Evolutionary conservation across 1,140 invertebrate species (phyloP).

Genomic region (Pseudomyrmex concolor): DNA sequence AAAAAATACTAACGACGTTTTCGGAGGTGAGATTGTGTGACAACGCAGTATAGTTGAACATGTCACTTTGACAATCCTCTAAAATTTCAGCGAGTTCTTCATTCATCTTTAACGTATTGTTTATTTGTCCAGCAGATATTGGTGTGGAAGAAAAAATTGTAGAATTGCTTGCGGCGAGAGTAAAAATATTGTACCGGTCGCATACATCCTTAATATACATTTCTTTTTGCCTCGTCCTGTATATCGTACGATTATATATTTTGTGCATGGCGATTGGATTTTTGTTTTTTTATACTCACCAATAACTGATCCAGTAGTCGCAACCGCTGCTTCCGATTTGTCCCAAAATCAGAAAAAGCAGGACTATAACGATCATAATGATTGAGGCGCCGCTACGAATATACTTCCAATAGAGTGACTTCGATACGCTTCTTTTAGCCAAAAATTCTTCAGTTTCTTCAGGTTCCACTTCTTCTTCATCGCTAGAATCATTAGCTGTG

Average conservation of each 20-base stretch:
- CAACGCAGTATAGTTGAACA: constrained; percentile 7
- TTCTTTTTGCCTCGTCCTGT: constrained; percentile 83
- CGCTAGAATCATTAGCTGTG: constrained; percentile 55
- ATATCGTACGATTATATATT: constrained; percentile 15
- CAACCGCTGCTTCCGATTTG: constrained; percentile 85
- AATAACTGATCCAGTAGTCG: constrained; percentile 88
- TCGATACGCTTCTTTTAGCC: constrained; percentile 86
- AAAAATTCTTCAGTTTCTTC: constrained; percentile 86
- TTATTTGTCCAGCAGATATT: constrained; percentile 4
- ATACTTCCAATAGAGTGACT: constrained; percentile 85
- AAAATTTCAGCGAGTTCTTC: neutral
- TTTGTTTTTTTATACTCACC: constrained; percentile 57
- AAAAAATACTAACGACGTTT: constrained; percentile 58
- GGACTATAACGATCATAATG: constrained; percentile 81
- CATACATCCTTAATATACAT: constrained; percentile 40
- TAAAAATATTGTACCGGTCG: neutral
- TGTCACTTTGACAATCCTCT: neutral
- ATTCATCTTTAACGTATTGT: constrained; percentile 10
- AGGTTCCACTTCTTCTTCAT: constrained; percentile 82
- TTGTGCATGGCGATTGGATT: neutral
- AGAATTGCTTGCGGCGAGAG: neutral
- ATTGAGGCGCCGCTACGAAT: constrained; percentile 86
- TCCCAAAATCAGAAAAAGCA: constrained; percentile 83
- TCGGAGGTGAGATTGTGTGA: constrained; percentile 79
- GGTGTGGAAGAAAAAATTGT: neutral